These are phyloP conservation scores for Rhingia campestris DNA, from an alignment of 2,888 invertebrate species.

Conservation along the genomic window DNA sequence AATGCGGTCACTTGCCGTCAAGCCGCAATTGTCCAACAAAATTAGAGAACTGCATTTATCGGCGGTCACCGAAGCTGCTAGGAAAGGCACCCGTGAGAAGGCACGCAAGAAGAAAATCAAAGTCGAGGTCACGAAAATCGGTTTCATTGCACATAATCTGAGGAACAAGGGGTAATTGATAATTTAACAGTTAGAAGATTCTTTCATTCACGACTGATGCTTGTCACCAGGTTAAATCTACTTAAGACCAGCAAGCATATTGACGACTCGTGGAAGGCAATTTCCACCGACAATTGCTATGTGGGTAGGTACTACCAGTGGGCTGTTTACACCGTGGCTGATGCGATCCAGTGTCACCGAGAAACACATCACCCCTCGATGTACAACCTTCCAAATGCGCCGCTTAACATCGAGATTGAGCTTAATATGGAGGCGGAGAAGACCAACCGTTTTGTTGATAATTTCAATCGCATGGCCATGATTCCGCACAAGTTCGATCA, in stretches of 20 bases:
- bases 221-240: constrained; percentile 81
- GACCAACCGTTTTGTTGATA: constrained; percentile 86
- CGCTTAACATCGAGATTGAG: constrained; percentile 88
- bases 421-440: constrained; percentile 88
- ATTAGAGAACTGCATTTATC: constrained; percentile 84
- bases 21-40: constrained; percentile 76
- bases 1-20: constrained; percentile 76
- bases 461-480: constrained; percentile 86
- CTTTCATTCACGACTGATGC: neutral
- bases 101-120: constrained; percentile 90
- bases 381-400: constrained; percentile 89
- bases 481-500: constrained; percentile 89
- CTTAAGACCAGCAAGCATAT: constrained; percentile 84
- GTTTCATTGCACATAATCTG: constrained; percentile 89
- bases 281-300: constrained; percentile 87
- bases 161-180: constrained; percentile 84
- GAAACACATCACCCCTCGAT: constrained; percentile 93
- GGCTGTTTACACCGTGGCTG: constrained; percentile 87
- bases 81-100: constrained; percentile 92
- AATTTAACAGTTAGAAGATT: too few relatives aligned
- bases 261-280: constrained; percentile 85
- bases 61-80: constrained; percentile 88
- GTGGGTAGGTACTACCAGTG: constrained; percentile 84
- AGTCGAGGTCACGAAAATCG: constrained; percentile 89
- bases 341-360: constrained; percentile 90